Percentiles rank a stretch among this genome's conserved stretches.
phyloP scores from a whole-genome alignment of 1,140 invertebrate species.

The Scylla paramamosain region DNA sequence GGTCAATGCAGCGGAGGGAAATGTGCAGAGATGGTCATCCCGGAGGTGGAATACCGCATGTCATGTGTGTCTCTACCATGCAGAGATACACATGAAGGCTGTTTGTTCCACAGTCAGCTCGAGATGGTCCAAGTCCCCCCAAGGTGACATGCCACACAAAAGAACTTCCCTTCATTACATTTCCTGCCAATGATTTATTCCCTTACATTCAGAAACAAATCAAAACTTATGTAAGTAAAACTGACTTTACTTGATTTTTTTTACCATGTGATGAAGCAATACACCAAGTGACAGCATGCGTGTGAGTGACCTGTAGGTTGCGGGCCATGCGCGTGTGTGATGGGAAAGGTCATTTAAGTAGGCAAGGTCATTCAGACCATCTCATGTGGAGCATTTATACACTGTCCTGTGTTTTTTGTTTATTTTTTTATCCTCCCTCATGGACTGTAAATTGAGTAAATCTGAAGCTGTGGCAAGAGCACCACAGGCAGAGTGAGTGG shows the following conservation, averaged over 20 bases:
- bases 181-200: not conserved
- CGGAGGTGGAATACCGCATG: not conserved
- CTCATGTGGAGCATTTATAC: not conserved
- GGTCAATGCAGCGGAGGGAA: not conserved
- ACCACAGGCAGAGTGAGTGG: not conserved
- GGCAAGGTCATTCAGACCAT: not conserved
- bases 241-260: not conserved
- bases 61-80: not conserved
- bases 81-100: not conserved
- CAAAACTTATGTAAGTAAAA: not conserved
- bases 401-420: not conserved
- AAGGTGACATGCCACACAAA: not conserved
- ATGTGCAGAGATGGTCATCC: not conserved
- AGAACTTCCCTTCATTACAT: not conserved
- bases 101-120: not conserved
- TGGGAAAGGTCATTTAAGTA: not conserved
- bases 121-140: not conserved
- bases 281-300: not conserved
- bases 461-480: not conserved
- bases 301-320: not conserved
- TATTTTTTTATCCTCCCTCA: not conserved
- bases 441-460: slow-evolving; percentile 1
- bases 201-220: not conserved
- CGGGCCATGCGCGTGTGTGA: not conserved
- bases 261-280: not conserved